These are phyloP conservation scores for Plumapathes pennacea DNA, from an alignment of 92 coral and sea anemone species.

Conservation along the genomic window DNA sequence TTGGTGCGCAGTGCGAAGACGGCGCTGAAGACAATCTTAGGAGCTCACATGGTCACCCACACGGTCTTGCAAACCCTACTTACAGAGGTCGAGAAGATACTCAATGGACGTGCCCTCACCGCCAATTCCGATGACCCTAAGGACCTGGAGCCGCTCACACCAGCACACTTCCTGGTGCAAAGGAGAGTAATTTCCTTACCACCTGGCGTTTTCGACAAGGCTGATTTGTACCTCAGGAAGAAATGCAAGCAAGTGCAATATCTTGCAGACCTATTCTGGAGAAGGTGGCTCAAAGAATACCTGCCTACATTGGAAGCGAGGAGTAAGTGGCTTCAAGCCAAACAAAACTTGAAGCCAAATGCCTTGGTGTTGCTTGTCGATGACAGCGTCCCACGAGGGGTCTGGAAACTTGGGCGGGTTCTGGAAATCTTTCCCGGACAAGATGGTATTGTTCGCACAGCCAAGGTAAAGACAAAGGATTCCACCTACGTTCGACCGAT, in stretches of 20 bases:
- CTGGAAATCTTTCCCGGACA: constrained; percentile 33
- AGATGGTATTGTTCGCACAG: constrained; percentile 51
- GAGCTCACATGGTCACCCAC: constrained; percentile 7
- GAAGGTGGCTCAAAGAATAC: constrained; percentile 52
- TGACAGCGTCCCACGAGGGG: constrained; percentile 40
- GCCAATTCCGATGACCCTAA: constrained; percentile 30
- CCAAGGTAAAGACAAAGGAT: constrained; percentile 37
- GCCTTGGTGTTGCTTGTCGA: constrained; percentile 48
- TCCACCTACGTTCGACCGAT: constrained; percentile 23
- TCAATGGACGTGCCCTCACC: constrained; percentile 30
- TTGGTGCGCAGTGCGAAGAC: constrained; percentile 28
- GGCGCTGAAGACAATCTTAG: constrained; percentile 19
- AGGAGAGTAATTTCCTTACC: constrained; percentile 15
- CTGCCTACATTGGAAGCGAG: constrained; percentile 42
- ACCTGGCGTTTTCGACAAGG: constrained; percentile 26
- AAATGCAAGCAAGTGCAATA: constrained; percentile 10
- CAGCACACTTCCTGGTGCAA: constrained; percentile 33
- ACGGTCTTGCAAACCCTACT: constrained; percentile 11
- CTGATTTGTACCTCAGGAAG: constrained; percentile 5
- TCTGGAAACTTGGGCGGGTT: constrained; percentile 59
- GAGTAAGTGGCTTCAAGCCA: constrained; percentile 37
- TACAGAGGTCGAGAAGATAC: constrained; percentile 25
- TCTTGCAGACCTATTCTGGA: constrained; percentile 59
- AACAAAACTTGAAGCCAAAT: constrained; percentile 22
- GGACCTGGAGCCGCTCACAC: constrained; percentile 31